Evolutionary conservation across 1,140 invertebrate species (phyloP).

Genomic region (Drosophila gunungcola): DNA sequence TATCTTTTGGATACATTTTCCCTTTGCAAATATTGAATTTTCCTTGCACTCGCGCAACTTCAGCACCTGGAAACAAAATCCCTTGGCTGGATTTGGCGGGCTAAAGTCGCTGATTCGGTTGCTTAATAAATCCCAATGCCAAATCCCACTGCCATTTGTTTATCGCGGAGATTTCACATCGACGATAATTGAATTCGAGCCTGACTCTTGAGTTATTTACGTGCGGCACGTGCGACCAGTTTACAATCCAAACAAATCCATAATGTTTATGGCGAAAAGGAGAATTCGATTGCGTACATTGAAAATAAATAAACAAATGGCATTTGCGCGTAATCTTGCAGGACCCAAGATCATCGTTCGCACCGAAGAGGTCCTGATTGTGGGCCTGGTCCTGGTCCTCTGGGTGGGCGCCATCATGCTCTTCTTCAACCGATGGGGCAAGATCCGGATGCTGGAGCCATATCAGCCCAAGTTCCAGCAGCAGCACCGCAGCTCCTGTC

Average conservation of each 20-base stretch:
- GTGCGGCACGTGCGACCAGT: slow-evolving; percentile 42
- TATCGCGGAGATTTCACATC: slow-evolving; percentile 30
- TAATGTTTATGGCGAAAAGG: not conserved
- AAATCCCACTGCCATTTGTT: slow-evolving; percentile 13
- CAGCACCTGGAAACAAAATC: slow-evolving; percentile 21
- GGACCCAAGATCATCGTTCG: slow-evolving; percentile 88
- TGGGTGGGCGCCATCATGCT: slow-evolving; percentile 95
- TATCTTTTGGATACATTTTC: not conserved
- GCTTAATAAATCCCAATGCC: slow-evolving; percentile 33
- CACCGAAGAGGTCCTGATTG: slow-evolving; percentile 94
- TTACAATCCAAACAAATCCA: slow-evolving; percentile 27
- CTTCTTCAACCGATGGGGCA: slow-evolving; percentile 96
- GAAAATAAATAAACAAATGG: slow-evolving; percentile 25
- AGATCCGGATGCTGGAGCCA: slow-evolving; percentile 95
- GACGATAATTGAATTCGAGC: slow-evolving; percentile 66
- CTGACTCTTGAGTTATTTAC: slow-evolving; percentile 61
- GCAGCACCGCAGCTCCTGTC: slow-evolving; percentile 89
- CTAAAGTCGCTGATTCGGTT: slow-evolving; percentile 13
- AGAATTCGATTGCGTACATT: not conserved
- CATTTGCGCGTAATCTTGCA: slow-evolving; percentile 46
- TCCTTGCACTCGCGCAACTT: slow-evolving; percentile 4
- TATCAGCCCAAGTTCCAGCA: slow-evolving; percentile 96
- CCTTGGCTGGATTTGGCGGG: slow-evolving; percentile 18
- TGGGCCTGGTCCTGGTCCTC: slow-evolving; percentile 92
- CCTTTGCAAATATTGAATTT: slow-evolving; percentile 21